These are phyloP conservation scores for Micrasema minimum DNA, from an alignment of 1,140 invertebrate genomes.

Conservation along the genomic window DNA sequence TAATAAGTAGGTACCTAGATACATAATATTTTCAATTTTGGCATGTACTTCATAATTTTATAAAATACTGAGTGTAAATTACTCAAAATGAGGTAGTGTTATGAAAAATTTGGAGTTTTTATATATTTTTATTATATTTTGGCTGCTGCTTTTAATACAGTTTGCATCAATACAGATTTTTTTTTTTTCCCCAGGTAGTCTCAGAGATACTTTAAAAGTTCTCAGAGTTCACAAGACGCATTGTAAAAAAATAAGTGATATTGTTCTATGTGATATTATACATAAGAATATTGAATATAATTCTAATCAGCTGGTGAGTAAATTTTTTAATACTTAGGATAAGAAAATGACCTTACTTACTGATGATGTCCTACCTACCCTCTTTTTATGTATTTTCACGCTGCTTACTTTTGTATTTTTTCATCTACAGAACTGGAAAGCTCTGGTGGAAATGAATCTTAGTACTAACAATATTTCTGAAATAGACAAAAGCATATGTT, in stretches of 20 bases:
- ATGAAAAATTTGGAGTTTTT: no score
- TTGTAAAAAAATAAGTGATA: constrained; percentile 72
- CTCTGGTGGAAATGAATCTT: constrained; percentile 77
- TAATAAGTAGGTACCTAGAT: no score
- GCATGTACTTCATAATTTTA: no score
- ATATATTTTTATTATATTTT: no score
- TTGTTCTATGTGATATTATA: constrained; percentile 82
- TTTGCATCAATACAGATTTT: no score
- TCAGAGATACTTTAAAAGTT: constrained; percentile 74
- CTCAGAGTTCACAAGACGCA: constrained; percentile 73
- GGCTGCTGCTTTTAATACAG: no score
- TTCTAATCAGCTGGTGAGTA: constrained; percentile 44
- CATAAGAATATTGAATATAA: constrained; percentile 63
- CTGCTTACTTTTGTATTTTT: no score
- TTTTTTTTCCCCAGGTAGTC: constrained; percentile 67
- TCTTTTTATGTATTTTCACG: no score
- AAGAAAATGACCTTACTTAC: no score
- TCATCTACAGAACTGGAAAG: constrained; percentile 74
- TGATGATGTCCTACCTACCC: no score
- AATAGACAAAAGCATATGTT: constrained; percentile 83
- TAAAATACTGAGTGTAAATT: neutral
- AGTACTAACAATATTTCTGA: constrained; percentile 81
- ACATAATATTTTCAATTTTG: neutral
- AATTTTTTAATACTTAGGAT: constrained; percentile 7
- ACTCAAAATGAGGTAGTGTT: no score